Percentiles rank a stretch among this genome's conserved stretches.
Evolutionary conservation across 1,140 invertebrate species (phyloP).

Genomic region (Pristionchus pacificus): DNA sequence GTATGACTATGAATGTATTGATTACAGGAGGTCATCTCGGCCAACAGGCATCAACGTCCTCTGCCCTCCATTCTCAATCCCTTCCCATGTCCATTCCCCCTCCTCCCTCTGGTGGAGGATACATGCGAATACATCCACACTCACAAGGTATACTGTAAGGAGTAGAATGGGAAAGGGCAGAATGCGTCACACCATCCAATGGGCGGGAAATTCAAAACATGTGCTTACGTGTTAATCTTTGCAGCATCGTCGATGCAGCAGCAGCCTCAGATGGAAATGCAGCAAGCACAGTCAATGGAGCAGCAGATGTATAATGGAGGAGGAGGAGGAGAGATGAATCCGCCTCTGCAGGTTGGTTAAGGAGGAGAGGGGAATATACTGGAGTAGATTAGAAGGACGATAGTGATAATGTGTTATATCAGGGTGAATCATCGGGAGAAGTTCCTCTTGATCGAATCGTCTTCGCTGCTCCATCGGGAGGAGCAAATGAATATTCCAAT

Average conservation of each 20-base stretch:
- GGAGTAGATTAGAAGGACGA: background rate
- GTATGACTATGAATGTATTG: too few species aligned
- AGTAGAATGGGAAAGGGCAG: too few species aligned
- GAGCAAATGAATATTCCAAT: constrained; percentile 29
- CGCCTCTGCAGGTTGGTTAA: background rate
- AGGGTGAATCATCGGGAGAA: background rate
- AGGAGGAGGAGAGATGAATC: background rate
- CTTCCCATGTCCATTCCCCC: too few species aligned
- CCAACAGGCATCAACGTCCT: too few species aligned
- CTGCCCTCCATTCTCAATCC: too few species aligned
- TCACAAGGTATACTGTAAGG: too few species aligned
- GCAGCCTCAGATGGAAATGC: background rate
- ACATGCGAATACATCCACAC: too few species aligned
- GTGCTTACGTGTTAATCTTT: too few species aligned
- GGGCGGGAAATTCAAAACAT: too few species aligned
- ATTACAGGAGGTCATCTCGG: too few species aligned
- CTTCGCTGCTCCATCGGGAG: background rate
- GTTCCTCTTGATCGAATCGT: constrained; percentile 1
- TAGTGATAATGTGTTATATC: background rate
- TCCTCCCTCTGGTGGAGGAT: too few species aligned
- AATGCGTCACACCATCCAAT: too few species aligned
- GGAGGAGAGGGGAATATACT: constrained; percentile 5
- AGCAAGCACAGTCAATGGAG: background rate
- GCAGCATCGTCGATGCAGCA: background rate
- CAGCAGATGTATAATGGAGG: background rate